Percentiles rank a stretch among this genome's conserved stretches.
These are phyloP conservation scores for Corella eumyota DNA, from an alignment of 23 tunicate species.

Conservation along the genomic window DNA sequence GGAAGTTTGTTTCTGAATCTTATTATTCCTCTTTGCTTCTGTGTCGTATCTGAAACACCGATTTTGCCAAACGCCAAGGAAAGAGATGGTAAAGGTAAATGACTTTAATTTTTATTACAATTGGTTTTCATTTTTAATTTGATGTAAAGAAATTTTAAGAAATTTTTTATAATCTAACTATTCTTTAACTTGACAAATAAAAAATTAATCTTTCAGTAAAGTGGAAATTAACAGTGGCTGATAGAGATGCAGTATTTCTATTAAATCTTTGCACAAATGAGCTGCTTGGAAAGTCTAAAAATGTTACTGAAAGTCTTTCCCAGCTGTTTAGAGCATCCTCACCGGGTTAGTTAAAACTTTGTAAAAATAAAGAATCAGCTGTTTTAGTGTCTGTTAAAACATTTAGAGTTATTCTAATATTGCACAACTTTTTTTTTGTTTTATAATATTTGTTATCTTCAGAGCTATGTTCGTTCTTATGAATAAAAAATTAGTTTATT, in stretches of 20 bases:
- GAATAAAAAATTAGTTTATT: too few species aligned
- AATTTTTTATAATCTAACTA: too few species aligned
- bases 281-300: constrained; percentile 15
- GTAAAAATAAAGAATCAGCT: neutral
- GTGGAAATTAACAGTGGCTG: constrained; percentile 11
- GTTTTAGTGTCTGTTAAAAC: too few species aligned
- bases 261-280: constrained; percentile 21
- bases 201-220: neutral
- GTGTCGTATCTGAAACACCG: constrained; percentile 18
- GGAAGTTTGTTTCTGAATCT: constrained; percentile 27
- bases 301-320: neutral
- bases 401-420: too few species aligned
- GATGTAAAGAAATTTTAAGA: too few species aligned
- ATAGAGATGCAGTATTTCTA: constrained; percentile 17
- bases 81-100: constrained; percentile 15
- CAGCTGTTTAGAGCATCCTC: constrained; percentile 28
- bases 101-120: too few species aligned
- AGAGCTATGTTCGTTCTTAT: too few species aligned
- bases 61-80: constrained; percentile 5
- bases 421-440: too few species aligned
- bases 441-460: too few species aligned
- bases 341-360: constrained; percentile 10
- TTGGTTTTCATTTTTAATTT: too few species aligned
- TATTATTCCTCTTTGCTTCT: constrained; percentile 48
- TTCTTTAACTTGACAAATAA: too few species aligned